These are phyloP conservation scores for Ormyrus thymus DNA, from an alignment of 2,888 invertebrate genomes.

Conservation along the genomic window DNA sequence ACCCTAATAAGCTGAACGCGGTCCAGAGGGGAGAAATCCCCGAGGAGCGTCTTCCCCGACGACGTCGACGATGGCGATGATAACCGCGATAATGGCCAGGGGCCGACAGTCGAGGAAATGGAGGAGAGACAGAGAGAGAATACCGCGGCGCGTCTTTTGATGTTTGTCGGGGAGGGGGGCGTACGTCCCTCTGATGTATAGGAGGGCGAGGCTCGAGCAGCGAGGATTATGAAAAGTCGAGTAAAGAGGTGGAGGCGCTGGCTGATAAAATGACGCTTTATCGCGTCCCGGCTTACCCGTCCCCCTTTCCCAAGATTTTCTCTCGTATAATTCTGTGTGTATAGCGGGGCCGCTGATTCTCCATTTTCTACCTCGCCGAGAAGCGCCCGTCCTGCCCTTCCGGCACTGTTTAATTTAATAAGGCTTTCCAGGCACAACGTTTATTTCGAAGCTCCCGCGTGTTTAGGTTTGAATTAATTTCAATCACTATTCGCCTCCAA, in stretches of 20 bases:
- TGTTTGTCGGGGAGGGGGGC: constrained; percentile 10
- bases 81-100: constrained; percentile 46
- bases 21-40: background rate
- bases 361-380: too few species aligned
- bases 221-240: constrained; percentile 49
- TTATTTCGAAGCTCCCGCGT: too few species aligned
- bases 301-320: constrained; percentile 10
- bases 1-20: constrained; percentile 53
- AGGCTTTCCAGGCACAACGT: background rate
- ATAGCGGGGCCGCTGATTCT: background rate
- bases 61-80: constrained; percentile 1
- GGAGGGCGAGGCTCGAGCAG: background rate
- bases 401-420: constrained; percentile 40
- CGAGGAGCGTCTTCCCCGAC: constrained; percentile 3
- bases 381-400: too few species aligned
- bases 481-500: too few species aligned
- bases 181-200: background rate
- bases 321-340: constrained; percentile 26
- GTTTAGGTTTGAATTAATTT: too few species aligned
- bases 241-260: background rate
- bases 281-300: constrained; percentile 8
- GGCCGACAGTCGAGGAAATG: constrained; percentile 7
- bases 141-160: constrained; percentile 43
- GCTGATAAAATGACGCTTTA: constrained; percentile 37
- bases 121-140: constrained; percentile 2